Conservation (phyloP, 1,140 invertebrate species). For the Caerostris extrusa region DNA sequence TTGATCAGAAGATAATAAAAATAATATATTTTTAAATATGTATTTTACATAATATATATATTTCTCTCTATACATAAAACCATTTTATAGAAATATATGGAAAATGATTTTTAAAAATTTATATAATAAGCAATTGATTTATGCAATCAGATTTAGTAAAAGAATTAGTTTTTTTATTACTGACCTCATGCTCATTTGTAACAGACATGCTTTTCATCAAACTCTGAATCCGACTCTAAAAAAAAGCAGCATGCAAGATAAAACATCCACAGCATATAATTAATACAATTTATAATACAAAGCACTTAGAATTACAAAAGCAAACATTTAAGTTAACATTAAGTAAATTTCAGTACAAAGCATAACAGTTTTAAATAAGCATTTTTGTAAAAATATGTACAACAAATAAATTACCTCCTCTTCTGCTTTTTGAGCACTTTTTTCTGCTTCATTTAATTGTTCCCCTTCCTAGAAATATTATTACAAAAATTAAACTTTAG, state of each 20-base stretch:
- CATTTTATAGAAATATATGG: not conserved
- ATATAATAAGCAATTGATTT: not conserved
- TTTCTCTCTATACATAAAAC: not conserved
- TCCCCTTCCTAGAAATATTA: conserved; percentile 46
- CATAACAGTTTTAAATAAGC: too few species aligned
- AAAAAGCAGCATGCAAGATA: conserved; percentile 69
- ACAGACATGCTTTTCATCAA: conserved; percentile 79
- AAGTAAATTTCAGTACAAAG: too few species aligned
- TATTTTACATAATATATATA: not conserved
- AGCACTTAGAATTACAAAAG: not conserved
- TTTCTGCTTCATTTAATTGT: conserved; percentile 39
- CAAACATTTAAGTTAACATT: not conserved
- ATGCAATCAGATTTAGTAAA: too few species aligned
- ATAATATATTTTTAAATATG: not conserved
- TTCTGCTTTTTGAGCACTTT: conserved; percentile 63
- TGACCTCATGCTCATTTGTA: conserved; percentile 76
- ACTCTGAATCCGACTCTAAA: conserved; percentile 75
- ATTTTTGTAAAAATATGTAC: too few species aligned
- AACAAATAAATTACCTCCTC: conserved; percentile 56
- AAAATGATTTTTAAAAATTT: not conserved
- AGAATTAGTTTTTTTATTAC: conserved; percentile 26
- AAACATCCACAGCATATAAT: conserved; percentile 31
- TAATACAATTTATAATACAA: not conserved
- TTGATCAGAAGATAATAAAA: not conserved
- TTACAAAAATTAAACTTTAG: not conserved